Percentiles rank a stretch among this genome's conserved stretches.
Evolutionary conservation across 2,888 invertebrate species (phyloP).

Genomic region (Minunthozetes semirufus): DNA sequence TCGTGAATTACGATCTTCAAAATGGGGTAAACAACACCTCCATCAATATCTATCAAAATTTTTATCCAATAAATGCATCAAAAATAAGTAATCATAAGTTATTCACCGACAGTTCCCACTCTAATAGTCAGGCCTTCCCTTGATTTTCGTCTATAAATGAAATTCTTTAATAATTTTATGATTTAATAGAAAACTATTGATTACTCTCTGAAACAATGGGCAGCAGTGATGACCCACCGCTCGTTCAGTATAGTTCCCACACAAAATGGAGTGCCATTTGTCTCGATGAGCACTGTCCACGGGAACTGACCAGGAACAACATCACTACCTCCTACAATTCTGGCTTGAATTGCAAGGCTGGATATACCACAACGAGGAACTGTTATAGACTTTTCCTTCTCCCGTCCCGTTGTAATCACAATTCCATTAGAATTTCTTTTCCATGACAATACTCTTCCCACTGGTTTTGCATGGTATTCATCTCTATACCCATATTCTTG

Average conservation of each 20-base stretch:
- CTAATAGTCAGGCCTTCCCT: not conserved
- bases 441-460: not conserved
- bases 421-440: not conserved
- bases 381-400: not conserved
- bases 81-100: not conserved
- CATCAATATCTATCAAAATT: not conserved
- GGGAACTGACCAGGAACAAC: not conserved
- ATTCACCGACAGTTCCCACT: not conserved
- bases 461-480: not conserved
- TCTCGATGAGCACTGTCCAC: not conserved
- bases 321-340: not conserved
- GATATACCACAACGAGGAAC: not conserved
- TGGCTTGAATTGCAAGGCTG: not conserved
- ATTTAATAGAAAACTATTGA: not conserved
- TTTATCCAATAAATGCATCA: not conserved
- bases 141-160: not conserved
- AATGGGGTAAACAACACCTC: not conserved
- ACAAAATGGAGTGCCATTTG: not conserved
- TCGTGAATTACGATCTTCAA: constrained; percentile 10
- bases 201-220: constrained; percentile 15
- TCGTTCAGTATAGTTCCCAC: constrained; percentile 12
- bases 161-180: not conserved
- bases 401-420: not conserved
- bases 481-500: too few relatives aligned
- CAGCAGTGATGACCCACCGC: constrained; percentile 3